A percentile compares a stretch with the other conserved stretches of the same genome.
These are phyloP conservation scores for Oligia fasciuncula DNA, from an alignment of 2,888 invertebrate species.

Conservation along the genomic window DNA sequence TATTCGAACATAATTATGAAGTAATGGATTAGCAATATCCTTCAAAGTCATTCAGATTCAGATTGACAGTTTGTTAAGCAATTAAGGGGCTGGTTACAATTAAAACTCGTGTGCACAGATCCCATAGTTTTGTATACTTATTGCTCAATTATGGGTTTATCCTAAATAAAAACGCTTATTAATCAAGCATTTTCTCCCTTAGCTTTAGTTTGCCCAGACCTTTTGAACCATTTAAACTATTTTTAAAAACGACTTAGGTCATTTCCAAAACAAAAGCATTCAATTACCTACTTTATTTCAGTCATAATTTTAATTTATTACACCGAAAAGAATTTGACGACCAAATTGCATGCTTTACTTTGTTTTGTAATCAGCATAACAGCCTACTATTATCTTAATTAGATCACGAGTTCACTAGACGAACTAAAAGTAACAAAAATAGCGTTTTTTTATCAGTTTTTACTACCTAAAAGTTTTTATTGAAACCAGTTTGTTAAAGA, in stretches of 20 bases:
- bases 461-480: background rate
- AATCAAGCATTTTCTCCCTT: background rate
- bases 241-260: background rate
- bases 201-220: rapidly evolving
- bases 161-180: background rate
- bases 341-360: slow-evolving; percentile 23
- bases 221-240: background rate
- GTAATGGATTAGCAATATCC: no score
- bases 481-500: background rate
- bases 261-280: background rate
- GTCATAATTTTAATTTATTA: background rate
- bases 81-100: background rate
- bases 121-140: background rate
- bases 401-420: background rate
- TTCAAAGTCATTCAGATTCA: no score
- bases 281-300: background rate
- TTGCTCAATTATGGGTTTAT: background rate
- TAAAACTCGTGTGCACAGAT: background rate
- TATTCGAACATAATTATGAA: no score
- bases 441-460: background rate
- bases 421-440: slow-evolving; percentile 10
- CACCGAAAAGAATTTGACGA: slow-evolving; percentile 5
- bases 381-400: background rate
- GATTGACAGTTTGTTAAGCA: no score
- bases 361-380: slow-evolving; percentile 3